Conservation (phyloP, 2,797 vertebrate species). For the Picus viridis region DNA sequence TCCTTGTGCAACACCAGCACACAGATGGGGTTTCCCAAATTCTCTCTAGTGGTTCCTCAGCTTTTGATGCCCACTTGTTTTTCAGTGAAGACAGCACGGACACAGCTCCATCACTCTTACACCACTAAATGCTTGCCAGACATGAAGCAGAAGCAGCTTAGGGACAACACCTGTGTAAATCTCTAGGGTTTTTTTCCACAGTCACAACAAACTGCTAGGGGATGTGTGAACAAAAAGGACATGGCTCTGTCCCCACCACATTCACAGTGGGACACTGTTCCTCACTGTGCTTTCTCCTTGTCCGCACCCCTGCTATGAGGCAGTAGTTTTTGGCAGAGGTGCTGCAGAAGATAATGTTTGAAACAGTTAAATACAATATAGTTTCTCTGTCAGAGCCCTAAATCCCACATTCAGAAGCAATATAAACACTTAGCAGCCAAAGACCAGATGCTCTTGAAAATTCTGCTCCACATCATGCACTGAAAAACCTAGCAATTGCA, state of each 20-base stretch:
- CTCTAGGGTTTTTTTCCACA: rapidly evolving
- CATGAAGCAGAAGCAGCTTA: background rate
- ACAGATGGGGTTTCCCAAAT: background rate
- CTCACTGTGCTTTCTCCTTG: background rate
- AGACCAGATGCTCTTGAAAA: conserved; percentile 35
- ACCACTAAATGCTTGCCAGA: background rate
- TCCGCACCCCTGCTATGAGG: rapidly evolving
- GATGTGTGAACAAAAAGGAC: background rate
- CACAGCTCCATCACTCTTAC: background rate
- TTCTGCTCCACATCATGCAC: background rate
- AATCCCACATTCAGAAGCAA: conserved; percentile 29
- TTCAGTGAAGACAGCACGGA: background rate
- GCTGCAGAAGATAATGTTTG: background rate
- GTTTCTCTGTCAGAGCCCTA: conserved; percentile 9
- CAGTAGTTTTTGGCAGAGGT: conserved; percentile 10
- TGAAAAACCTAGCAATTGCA: background rate
- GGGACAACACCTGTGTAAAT: background rate
- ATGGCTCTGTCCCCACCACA: background rate
- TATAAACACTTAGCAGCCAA: conserved; percentile 22
- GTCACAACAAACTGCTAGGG: background rate
- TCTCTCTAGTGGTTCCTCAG: background rate
- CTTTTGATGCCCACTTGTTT: background rate
- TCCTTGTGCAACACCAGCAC: background rate
- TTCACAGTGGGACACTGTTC: background rate
- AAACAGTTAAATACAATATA: conserved; percentile 18